phyloP scores from a whole-genome alignment of 2,888 invertebrate species.

The Sylvicola fuscatus region DNA sequence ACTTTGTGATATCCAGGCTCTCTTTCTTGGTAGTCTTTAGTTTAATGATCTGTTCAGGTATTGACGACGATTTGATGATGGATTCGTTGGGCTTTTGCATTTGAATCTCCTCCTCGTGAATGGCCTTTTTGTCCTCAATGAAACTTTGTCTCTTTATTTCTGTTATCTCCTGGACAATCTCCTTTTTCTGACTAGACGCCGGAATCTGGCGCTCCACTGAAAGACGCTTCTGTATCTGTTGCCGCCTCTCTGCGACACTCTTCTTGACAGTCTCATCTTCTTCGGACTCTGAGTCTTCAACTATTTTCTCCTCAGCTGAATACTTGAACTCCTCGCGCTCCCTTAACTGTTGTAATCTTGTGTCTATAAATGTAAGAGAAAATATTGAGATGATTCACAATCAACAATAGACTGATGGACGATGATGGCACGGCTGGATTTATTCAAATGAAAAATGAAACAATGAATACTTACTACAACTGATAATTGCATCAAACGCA shows the following conservation, averaged over 20 bases:
- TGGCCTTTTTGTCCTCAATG: constrained; percentile 25
- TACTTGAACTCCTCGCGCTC: constrained; percentile 52
- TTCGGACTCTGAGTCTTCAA: constrained; percentile 30
- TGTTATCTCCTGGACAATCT: constrained; percentile 50
- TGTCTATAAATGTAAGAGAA: constrained; percentile 13
- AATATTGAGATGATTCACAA: not conserved
- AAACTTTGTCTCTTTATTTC: constrained; percentile 45
- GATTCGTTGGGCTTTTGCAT: constrained; percentile 25
- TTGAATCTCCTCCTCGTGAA: constrained; percentile 25
- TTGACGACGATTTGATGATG: constrained; percentile 20
- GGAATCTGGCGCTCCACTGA: constrained; percentile 46
- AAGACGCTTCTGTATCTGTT: constrained; percentile 51
- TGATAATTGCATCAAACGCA: constrained; percentile 9
- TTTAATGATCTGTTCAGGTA: constrained; percentile 23
- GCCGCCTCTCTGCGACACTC: constrained; percentile 54
- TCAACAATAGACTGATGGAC: no score
- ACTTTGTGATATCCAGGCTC: constrained; percentile 19
- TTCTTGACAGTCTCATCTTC: constrained; percentile 44
- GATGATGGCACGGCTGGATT: constrained; percentile 2
- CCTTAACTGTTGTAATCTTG: constrained; percentile 23
- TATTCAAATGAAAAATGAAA: not conserved
- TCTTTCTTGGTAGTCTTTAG: constrained; percentile 23
- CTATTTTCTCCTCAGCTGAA: constrained; percentile 57
- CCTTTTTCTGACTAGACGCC: constrained; percentile 50
- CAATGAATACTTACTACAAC: not conserved